Evolutionary conservation across 2,888 invertebrate genomes (phyloP).

Genomic region (Folsomia manolachei): DNA sequence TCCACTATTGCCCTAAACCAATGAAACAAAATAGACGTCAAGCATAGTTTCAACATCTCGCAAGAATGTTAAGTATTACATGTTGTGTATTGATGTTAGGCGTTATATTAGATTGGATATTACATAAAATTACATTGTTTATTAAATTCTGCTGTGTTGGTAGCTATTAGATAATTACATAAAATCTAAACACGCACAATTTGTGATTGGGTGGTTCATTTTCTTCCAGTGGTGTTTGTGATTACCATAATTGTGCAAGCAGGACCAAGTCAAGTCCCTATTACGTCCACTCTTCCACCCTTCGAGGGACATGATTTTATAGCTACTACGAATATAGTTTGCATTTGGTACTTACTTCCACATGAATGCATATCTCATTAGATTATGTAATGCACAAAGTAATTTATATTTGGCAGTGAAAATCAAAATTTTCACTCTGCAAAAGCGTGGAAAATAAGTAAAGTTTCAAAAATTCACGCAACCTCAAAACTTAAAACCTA

Average conservation of each 20-base stretch:
- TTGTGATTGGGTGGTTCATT: neutral
- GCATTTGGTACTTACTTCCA: neutral
- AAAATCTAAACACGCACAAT: too few relatives aligned
- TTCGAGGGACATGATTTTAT: neutral
- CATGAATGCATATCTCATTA: constrained; percentile 4
- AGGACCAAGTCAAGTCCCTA: neutral
- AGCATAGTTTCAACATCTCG: neutral
- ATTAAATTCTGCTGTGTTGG: too few relatives aligned
- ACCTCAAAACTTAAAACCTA: neutral
- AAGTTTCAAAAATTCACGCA: constrained; percentile 2
- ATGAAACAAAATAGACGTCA: neutral
- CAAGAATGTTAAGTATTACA: neutral
- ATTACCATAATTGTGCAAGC: neutral
- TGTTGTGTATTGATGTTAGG: neutral
- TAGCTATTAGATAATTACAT: too few relatives aligned
- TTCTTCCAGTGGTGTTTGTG: neutral
- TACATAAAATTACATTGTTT: neutral
- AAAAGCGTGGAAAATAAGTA: neutral
- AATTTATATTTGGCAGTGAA: constrained; percentile 2
- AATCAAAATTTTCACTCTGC: neutral
- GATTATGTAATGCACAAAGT: neutral
- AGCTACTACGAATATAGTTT: neutral
- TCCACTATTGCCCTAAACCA: constrained; percentile 75
- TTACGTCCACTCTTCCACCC: too few relatives aligned
- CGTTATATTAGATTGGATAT: neutral